These are phyloP conservation scores for Nothoprocta perdicaria DNA, from an alignment of 2,113 vertebrate genomes.

Conservation along the genomic window DNA sequence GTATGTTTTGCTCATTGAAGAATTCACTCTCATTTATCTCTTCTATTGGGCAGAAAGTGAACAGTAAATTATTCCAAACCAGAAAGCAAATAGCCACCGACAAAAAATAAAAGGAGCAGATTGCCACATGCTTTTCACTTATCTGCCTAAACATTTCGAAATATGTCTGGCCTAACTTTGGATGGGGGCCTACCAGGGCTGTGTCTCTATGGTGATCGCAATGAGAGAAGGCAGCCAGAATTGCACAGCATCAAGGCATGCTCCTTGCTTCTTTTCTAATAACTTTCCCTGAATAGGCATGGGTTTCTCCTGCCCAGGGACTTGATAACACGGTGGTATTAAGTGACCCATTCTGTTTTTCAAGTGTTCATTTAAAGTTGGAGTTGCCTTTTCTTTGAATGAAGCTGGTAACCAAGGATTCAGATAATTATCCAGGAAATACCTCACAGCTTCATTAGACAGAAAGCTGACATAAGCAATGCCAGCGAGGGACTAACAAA, in stretches of 20 bases:
- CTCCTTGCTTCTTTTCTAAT: neutral
- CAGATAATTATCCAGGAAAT: neutral
- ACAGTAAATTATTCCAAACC: constrained; percentile 55
- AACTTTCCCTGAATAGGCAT: neutral
- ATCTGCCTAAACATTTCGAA: constrained; percentile 16
- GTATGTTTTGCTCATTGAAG: constrained; percentile 49
- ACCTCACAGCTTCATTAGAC: neutral
- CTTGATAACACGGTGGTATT: neutral
- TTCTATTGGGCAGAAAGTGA: constrained; percentile 40
- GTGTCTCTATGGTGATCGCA: neutral
- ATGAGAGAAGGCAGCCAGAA: neutral
- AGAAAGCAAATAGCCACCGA: constrained; percentile 43
- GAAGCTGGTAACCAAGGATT: neutral
- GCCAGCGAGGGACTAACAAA: neutral
- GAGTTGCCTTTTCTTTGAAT: neutral
- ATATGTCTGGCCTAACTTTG: constrained; percentile 1
- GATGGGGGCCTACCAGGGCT: neutral
- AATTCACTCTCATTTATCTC: constrained; percentile 59
- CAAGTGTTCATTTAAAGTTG: neutral
- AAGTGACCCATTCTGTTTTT: neutral
- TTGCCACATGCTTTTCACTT: constrained; percentile 46
- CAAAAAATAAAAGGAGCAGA: constrained; percentile 10
- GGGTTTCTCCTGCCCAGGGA: neutral
- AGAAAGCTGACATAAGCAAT: neutral
- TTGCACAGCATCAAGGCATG: neutral